phyloP scores from a whole-genome alignment of 2,113 vertebrate species.

The Brienomyrus longianalis region DNA sequence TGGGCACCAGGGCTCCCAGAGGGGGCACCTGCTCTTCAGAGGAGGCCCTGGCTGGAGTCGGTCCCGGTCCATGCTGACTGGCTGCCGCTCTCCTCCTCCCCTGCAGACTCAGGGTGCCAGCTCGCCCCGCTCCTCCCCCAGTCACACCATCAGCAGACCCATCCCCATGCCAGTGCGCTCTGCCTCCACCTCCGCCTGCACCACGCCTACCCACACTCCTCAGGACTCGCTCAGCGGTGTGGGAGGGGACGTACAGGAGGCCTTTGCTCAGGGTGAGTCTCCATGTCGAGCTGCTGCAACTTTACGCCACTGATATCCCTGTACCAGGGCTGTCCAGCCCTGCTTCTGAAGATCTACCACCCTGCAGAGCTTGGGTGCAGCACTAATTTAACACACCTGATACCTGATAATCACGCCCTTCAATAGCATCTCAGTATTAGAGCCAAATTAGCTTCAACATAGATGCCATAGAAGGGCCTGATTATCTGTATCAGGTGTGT shows the following conservation, averaged over 20 bases:
- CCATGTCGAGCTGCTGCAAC: neutral
- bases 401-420: too few species aligned
- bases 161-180: slow-evolving; percentile 90
- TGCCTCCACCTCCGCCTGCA: slow-evolving; percentile 73
- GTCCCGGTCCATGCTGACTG: neutral
- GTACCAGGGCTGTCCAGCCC: neutral
- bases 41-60: neutral
- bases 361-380: neutral
- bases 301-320: neutral
- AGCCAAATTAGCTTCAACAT: too few species aligned
- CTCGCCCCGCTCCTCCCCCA: slow-evolving; percentile 89
- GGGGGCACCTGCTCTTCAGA: neutral
- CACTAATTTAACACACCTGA: neutral
- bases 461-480: too few species aligned
- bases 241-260: slow-evolving; percentile 94
- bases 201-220: slow-evolving; percentile 84
- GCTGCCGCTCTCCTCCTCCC: slow-evolving; percentile 28
- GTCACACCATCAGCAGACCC: slow-evolving; percentile 84
- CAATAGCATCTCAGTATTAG: too few species aligned
- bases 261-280: slow-evolving; percentile 86
- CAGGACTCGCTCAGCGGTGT: slow-evolving; percentile 97
- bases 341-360: neutral
- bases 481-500: too few species aligned
- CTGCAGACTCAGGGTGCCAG: slow-evolving; percentile 89
- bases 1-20: neutral